A percentile compares a stretch with the other conserved stretches of the same genome.
phyloP scores from a whole-genome alignment of 2,888 invertebrate species.

The Julus scandinavius region DNA sequence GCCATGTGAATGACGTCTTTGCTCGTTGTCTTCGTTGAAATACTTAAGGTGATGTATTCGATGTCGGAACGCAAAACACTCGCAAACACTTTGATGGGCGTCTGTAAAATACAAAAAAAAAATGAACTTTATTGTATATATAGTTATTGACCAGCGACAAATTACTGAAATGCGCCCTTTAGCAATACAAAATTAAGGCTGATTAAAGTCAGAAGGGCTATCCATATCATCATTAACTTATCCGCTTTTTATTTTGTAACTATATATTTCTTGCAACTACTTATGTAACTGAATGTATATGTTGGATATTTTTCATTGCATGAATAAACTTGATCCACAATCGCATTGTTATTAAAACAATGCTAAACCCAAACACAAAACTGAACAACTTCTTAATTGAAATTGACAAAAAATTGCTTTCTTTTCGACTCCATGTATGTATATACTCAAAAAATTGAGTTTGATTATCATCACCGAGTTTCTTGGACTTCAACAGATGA shows the following conservation, averaged over 20 bases:
- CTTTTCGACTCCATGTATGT: neutral
- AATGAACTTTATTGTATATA: neutral
- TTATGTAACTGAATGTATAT: too few relatives aligned
- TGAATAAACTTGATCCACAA: too few relatives aligned
- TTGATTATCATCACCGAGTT: neutral
- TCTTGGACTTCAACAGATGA: neutral
- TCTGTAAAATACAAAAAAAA: conserved; percentile 72
- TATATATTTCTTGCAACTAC: too few relatives aligned
- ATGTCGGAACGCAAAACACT: conserved; percentile 90
- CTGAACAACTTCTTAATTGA: too few relatives aligned
- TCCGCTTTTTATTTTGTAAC: too few relatives aligned
- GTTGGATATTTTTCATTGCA: neutral
- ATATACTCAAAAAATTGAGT: too few relatives aligned
- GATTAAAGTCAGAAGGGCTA: too few relatives aligned
- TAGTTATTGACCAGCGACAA: neutral
- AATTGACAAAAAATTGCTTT: neutral
- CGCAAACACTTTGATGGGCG: conserved; percentile 91
- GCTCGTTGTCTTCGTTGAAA: conserved; percentile 88
- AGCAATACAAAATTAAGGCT: neutral
- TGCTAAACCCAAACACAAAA: neutral
- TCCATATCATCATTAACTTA: too few relatives aligned
- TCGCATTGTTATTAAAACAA: neutral
- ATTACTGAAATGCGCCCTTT: neutral
- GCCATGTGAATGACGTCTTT: conserved; percentile 86
- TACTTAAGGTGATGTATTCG: conserved; percentile 93